Evolutionary conservation across 2,797 vertebrate genomes (phyloP).

Genomic region (Pelochelys cantorii): DNA sequence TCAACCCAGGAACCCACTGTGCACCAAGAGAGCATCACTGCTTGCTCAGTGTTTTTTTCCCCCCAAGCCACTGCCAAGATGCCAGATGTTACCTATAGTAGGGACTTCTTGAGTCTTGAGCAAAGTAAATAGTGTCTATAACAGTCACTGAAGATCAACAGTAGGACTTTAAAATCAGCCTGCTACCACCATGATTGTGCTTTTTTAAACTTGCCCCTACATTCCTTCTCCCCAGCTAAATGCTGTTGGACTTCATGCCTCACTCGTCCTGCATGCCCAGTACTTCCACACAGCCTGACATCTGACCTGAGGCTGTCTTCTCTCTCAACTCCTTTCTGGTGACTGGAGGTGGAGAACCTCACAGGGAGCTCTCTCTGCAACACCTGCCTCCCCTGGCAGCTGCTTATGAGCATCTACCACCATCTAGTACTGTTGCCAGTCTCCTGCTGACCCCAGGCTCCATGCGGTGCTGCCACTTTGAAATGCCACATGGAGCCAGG

Average conservation of each 20-base stretch:
- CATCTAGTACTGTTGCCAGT: conserved; percentile 12
- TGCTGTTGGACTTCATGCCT: not conserved
- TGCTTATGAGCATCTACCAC: not conserved
- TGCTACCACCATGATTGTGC: not conserved
- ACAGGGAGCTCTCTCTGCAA: not conserved
- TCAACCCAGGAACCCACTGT: not conserved
- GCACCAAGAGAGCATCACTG: not conserved
- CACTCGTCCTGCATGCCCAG: not conserved
- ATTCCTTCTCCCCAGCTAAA: not conserved
- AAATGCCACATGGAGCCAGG: too few relatives aligned
- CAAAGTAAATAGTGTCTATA: not conserved
- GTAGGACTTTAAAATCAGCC: not conserved
- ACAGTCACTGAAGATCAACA: not conserved
- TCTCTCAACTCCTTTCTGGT: not conserved
- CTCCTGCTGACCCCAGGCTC: not conserved
- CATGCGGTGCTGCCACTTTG: too few relatives aligned
- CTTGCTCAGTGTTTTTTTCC: not conserved
- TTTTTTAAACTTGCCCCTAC: not conserved
- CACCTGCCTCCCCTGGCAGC: not conserved
- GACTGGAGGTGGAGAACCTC: not conserved
- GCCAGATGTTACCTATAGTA: not conserved
- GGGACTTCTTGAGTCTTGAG: not conserved
- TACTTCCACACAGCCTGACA: not conserved
- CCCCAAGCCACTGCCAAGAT: not conserved
- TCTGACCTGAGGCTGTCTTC: not conserved